Conservation (phyloP, 1,140 invertebrate species). For the Drosophila santomea region DNA sequence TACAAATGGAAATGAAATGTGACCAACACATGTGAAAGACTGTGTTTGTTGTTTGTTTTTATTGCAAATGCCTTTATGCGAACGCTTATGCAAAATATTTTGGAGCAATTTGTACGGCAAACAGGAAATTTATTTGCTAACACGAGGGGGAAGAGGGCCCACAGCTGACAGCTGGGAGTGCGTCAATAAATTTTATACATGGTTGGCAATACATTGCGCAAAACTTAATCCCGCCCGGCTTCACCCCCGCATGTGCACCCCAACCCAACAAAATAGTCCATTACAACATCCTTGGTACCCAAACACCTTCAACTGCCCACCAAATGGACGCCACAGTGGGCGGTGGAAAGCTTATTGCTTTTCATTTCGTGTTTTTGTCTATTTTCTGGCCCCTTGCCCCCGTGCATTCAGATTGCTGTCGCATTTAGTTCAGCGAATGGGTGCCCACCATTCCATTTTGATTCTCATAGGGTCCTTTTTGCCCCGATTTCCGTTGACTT, state of each 20-base stretch:
- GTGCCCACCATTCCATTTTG: slow-evolving; percentile 19
- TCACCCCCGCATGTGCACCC: neutral
- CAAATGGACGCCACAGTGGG: slow-evolving; percentile 16
- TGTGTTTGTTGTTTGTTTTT: slow-evolving; percentile 68
- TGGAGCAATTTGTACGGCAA: slow-evolving; percentile 74
- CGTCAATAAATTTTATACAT: slow-evolving; percentile 67
- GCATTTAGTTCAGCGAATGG: slow-evolving; percentile 51
- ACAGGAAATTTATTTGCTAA: slow-evolving; percentile 65
- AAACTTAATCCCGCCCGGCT: slow-evolving; percentile 70
- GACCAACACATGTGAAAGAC: slow-evolving; percentile 10
- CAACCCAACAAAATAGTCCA: slow-evolving; percentile 41
- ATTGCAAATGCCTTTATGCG: slow-evolving; percentile 74
- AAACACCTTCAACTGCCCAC: slow-evolving; percentile 46
- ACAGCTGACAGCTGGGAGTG: slow-evolving; percentile 52
- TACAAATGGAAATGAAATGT: slow-evolving; percentile 36
- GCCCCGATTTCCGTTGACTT: slow-evolving; percentile 49
- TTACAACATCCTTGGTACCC: slow-evolving; percentile 51
- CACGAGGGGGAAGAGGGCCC: neutral
- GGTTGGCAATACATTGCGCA: slow-evolving; percentile 74
- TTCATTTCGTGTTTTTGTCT: slow-evolving; percentile 56
- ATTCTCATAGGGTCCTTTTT: slow-evolving; percentile 18
- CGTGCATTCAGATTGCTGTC: slow-evolving; percentile 73
- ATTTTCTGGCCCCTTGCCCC: slow-evolving; percentile 49
- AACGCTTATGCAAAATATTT: slow-evolving; percentile 78
- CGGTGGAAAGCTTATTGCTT: slow-evolving; percentile 66